These are phyloP conservation scores for Brienomyrus brachyistius DNA, from an alignment of 2,113 vertebrate species.

Conservation along the genomic window DNA sequence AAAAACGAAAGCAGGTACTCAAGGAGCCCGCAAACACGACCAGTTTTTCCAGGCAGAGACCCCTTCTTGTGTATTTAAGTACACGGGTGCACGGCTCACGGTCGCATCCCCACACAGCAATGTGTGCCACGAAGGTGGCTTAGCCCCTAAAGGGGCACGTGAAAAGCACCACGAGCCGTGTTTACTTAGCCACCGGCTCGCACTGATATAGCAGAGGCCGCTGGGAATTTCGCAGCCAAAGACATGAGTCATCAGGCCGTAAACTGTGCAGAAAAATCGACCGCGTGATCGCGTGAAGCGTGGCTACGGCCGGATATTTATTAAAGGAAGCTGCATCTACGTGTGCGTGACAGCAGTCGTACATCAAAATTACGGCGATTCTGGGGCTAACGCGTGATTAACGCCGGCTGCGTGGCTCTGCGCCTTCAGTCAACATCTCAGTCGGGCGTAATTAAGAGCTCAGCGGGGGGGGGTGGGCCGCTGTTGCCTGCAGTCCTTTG, in stretches of 20 bases:
- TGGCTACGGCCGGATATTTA: background rate
- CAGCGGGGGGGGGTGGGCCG: background rate
- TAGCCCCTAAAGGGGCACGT: background rate
- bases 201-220: background rate
- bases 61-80: background rate
- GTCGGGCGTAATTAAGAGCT: background rate
- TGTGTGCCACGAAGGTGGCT: background rate
- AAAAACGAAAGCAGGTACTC: slow-evolving; percentile 87
- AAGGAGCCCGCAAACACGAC: background rate
- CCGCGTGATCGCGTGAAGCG: background rate
- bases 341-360: background rate
- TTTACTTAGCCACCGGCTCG: background rate
- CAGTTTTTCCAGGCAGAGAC: background rate
- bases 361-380: background rate
- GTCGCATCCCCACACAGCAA: background rate
- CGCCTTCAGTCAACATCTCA: background rate
- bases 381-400: background rate
- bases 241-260: background rate
- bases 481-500: background rate
- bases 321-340: background rate
- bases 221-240: background rate
- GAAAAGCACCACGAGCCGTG: background rate
- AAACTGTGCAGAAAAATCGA: background rate
- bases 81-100: background rate
- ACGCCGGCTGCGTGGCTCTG: background rate